These are phyloP conservation scores for Antechinus stuartii DNA, from an alignment of 2,113 vertebrate genomes.

Conservation along the genomic window DNA sequence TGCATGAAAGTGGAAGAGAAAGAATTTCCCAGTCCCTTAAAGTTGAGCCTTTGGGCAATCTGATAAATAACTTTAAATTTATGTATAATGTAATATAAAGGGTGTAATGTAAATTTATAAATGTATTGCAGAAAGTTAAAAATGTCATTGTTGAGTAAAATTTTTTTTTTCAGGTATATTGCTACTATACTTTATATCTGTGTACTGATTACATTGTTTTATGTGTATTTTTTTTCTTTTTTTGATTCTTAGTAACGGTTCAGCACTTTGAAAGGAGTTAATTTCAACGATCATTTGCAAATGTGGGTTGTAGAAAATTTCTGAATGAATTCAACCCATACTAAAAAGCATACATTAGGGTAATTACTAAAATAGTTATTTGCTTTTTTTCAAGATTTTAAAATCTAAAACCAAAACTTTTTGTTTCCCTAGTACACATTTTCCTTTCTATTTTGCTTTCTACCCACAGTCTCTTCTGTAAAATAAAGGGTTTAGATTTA, in stretches of 20 bases:
- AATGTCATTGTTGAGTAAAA: not conserved
- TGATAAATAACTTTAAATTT: constrained; percentile 44
- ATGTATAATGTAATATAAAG: not conserved
- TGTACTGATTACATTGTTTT: not conserved
- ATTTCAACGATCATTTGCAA: constrained; percentile 32
- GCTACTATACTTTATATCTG: not conserved
- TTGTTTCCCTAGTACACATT: not conserved
- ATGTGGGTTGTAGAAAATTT: not conserved
- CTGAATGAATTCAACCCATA: not conserved
- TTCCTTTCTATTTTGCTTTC: not conserved
- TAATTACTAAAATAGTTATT: constrained; percentile 37
- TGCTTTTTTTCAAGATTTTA: not conserved
- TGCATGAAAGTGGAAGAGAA: not conserved
- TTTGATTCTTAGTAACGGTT: constrained; percentile 14
- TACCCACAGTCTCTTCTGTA: not conserved
- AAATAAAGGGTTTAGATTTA: not conserved
- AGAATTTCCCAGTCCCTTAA: not conserved
- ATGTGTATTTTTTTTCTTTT: constrained; percentile 14
- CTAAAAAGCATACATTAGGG: constrained; percentile 22
- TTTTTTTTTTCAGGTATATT: constrained; percentile 19
- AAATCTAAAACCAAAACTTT: not conserved
- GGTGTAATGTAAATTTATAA: constrained; percentile 16
- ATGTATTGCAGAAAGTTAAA: not conserved
- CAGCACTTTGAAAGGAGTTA: constrained; percentile 16
- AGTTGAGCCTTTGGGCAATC: constrained; percentile 29